Percentiles rank a stretch among this genome's conserved stretches.
Evolutionary conservation across 2,113 vertebrate species (phyloP).

Genomic region (Scatophagus argus): DNA sequence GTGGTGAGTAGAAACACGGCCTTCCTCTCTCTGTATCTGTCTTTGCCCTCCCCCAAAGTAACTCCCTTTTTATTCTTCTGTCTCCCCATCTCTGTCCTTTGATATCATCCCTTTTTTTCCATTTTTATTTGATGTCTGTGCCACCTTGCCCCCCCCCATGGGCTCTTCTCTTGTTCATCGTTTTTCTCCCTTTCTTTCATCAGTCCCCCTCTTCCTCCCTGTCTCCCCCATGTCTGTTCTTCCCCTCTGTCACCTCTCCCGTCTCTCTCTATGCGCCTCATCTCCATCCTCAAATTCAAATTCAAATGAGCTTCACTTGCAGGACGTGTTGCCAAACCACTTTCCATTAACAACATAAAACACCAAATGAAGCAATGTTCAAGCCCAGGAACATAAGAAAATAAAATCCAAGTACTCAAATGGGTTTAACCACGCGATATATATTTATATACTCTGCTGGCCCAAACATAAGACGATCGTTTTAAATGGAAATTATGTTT

Average conservation of each 20-base stretch:
- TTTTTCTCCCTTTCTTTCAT: conserved; percentile 39
- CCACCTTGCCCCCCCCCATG: background rate
- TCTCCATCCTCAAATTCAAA: conserved; percentile 8
- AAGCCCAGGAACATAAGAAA: background rate
- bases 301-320: conserved; percentile 9
- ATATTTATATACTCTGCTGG: background rate
- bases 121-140: conserved; percentile 63
- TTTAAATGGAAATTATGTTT: background rate
- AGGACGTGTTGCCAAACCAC: background rate
- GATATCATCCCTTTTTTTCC: conserved; percentile 40
- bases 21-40: background rate
- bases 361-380: background rate
- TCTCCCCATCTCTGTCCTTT: conserved; percentile 39
- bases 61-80: conserved; percentile 22
- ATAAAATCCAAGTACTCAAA: background rate
- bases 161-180: background rate
- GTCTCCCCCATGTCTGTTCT: conserved; percentile 2
- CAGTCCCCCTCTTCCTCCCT: conserved; percentile 7
- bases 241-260: background rate
- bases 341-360: background rate
- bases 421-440: background rate
- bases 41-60: conserved; percentile 21
- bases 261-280: background rate
- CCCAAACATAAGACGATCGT: background rate
- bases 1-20: conserved; percentile 88